A percentile compares a stretch with the other conserved stretches of the same genome.
Conservation (phyloP, 35 echinoderm and acorn worm species). For the Ptychodera flava region DNA sequence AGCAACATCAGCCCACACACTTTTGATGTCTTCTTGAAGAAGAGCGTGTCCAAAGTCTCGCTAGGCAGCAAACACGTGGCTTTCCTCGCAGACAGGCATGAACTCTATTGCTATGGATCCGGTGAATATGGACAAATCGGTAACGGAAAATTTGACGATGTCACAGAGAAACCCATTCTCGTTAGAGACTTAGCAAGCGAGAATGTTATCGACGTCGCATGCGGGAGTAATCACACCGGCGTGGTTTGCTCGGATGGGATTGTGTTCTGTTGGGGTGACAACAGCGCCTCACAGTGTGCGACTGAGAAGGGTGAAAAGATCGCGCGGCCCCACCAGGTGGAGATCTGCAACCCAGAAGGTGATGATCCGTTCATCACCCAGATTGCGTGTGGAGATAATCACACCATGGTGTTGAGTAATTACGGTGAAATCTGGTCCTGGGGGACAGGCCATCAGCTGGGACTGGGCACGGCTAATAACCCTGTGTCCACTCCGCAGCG, state of each 20-base stretch:
- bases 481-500: constrained; percentile 68
- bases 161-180: constrained; percentile 85
- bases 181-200: constrained; percentile 85
- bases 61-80: constrained; percentile 83
- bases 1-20: constrained; percentile 49
- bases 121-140: constrained; percentile 89
- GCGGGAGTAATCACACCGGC: constrained; percentile 86
- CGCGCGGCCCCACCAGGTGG: constrained; percentile 57
- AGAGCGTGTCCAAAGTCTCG: constrained; percentile 82
- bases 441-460: constrained; percentile 88
- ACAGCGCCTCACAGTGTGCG: constrained; percentile 62
- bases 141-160: constrained; percentile 86
- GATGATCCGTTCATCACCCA: constrained; percentile 75
- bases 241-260: constrained; percentile 95
- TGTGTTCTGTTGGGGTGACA: constrained; percentile 98
- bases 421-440: constrained; percentile 89
- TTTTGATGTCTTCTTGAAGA: constrained; percentile 60
- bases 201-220: constrained; percentile 89
- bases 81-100: constrained; percentile 61
- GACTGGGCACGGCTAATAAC: constrained; percentile 63
- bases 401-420: constrained; percentile 74
- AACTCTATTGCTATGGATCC: constrained; percentile 62
- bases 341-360: constrained; percentile 55
- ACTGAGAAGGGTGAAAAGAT: constrained; percentile 64
- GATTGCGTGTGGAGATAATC: constrained; percentile 76